Percentiles rank a stretch among this genome's conserved stretches.
phyloP scores from a whole-genome alignment of 2,888 invertebrate species.

The Pollenia angustigena region DNA sequence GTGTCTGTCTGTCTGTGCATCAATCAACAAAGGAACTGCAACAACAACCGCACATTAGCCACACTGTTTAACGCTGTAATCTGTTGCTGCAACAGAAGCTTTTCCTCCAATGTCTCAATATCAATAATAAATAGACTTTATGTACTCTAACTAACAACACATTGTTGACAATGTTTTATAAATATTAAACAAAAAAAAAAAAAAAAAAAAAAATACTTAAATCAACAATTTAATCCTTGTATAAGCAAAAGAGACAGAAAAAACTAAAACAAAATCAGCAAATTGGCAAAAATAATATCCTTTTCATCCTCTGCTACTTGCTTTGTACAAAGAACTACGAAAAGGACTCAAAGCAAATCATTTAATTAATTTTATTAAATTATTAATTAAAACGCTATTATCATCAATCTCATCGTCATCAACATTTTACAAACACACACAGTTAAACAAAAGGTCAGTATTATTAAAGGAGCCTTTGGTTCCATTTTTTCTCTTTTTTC shows the following conservation, averaged over 20 bases:
- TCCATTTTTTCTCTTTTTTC: background rate
- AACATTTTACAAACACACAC: background rate
- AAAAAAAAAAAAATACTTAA: background rate
- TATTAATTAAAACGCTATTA: conserved; percentile 40
- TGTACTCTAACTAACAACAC: conserved; percentile 2
- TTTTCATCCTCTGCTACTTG: background rate
- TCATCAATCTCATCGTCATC: background rate
- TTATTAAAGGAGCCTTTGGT: conserved; percentile 1
- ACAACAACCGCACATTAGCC: conserved; percentile 28
- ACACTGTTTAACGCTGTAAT: conserved; percentile 25
- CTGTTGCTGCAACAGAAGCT: conserved; percentile 48
- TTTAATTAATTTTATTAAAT: conserved; percentile 49
- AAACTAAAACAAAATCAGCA: background rate
- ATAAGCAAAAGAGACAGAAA: background rate
- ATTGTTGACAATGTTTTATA: conserved; percentile 14
- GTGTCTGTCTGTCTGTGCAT: conserved; percentile 37
- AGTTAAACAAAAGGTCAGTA: conserved; percentile 66
- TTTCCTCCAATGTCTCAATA: conserved; percentile 23
- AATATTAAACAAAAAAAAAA: background rate
- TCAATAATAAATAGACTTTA: conserved; percentile 2
- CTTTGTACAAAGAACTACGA: background rate
- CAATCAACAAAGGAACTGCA: conserved; percentile 28
- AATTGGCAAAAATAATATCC: background rate
- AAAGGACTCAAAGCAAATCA: conserved; percentile 24
- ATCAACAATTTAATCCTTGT: conserved; percentile 39